phyloP scores from a whole-genome alignment of 2,888 invertebrate genomes.

The Leptogaster cylindrica region DNA sequence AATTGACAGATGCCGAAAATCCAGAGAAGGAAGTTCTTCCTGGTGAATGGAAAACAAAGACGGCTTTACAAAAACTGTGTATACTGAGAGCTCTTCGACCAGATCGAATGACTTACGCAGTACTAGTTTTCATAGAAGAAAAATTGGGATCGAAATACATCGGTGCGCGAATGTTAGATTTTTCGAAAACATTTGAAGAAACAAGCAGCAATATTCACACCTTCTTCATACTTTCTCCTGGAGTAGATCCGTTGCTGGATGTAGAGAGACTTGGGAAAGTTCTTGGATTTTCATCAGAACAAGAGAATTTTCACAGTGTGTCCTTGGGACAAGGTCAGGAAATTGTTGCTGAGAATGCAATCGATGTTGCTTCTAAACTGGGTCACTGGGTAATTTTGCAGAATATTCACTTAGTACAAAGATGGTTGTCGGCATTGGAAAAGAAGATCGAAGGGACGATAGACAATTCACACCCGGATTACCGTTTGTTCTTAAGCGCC shows the following conservation, averaged over 20 bases:
- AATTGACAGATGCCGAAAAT: slow-evolving; percentile 88
- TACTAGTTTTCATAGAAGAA: slow-evolving; percentile 82
- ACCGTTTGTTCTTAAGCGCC: slow-evolving; percentile 82
- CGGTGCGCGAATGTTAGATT: slow-evolving; percentile 78
- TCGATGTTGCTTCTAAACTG: slow-evolving; percentile 74
- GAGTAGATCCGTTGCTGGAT: slow-evolving; percentile 93
- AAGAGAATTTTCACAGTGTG: slow-evolving; percentile 88
- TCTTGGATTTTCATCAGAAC: slow-evolving; percentile 79
- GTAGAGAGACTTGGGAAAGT: slow-evolving; percentile 84
- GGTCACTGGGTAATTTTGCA: slow-evolving; percentile 95
- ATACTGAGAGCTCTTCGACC: slow-evolving; percentile 91
- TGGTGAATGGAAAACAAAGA: slow-evolving; percentile 94
- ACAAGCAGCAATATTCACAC: slow-evolving; percentile 83
- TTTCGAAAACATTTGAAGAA: slow-evolving; percentile 86
- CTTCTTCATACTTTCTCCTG: slow-evolving; percentile 93
- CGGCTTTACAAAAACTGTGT: slow-evolving; percentile 82
- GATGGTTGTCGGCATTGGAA: slow-evolving; percentile 86
- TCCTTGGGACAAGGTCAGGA: slow-evolving; percentile 96
- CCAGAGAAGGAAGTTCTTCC: slow-evolving; percentile 94
- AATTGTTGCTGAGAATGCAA: slow-evolving; percentile 85
- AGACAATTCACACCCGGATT: slow-evolving; percentile 70
- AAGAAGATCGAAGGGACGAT: slow-evolving; percentile 87
- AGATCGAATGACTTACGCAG: slow-evolving; percentile 93
- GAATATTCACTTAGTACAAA: slow-evolving; percentile 90
- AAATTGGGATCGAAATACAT: slow-evolving; percentile 83